phyloP scores from a whole-genome alignment of 2,113 vertebrate genomes.

The Micronisus gabar region DNA sequence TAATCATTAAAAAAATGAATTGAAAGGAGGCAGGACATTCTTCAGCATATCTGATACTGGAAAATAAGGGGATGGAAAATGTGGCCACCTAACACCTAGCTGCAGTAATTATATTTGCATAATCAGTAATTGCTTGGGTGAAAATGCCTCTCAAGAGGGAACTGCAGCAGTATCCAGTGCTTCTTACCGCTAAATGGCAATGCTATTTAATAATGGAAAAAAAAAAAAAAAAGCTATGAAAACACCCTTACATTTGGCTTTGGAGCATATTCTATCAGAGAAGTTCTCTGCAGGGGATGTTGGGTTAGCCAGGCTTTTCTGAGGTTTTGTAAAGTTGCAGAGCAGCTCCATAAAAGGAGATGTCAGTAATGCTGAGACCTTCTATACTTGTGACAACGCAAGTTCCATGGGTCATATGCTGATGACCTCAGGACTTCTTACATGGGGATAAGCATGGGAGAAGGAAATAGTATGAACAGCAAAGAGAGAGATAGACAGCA shows the following conservation, averaged over 20 bases:
- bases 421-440: conserved; percentile 7
- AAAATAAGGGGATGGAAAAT: not conserved
- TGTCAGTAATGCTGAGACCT: not conserved
- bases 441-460: not conserved
- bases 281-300: not conserved
- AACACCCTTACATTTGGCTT: not conserved
- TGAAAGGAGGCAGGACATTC: not conserved
- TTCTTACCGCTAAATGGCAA: not conserved
- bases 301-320: not conserved
- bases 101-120: not conserved
- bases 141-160: not conserved
- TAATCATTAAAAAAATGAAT: not conserved
- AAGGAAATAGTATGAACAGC: not conserved
- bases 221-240: not conserved
- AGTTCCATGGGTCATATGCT: not conserved
- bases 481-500: not conserved
- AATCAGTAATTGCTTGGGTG: not conserved
- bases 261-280: not conserved
- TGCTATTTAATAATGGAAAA: not conserved
- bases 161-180: not conserved
- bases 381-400: not conserved
- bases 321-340: not conserved
- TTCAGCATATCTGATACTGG: not conserved
- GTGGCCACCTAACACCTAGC: not conserved
- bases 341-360: conserved; percentile 2